Evolutionary conservation across 2,113 vertebrate genomes (phyloP).

Genomic region (Trogon melanurus): DNA sequence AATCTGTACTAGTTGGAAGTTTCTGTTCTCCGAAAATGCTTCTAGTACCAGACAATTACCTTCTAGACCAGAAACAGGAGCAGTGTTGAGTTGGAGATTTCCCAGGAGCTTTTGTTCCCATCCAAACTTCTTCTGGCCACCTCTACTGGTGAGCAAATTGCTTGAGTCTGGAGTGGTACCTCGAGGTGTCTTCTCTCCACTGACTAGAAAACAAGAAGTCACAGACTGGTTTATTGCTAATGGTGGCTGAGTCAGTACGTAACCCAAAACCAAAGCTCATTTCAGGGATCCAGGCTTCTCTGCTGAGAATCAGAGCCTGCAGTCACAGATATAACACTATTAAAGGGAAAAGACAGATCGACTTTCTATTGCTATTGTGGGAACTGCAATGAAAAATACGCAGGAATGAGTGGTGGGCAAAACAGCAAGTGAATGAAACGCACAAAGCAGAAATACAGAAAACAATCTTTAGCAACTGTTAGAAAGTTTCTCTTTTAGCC

Average conservation of each 20-base stretch:
- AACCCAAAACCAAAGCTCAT: background rate
- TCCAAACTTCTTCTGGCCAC: conserved; percentile 42
- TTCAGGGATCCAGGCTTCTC: background rate
- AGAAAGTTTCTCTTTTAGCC: background rate
- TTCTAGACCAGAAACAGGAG: conserved; percentile 72
- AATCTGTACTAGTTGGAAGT: background rate
- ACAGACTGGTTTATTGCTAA: background rate
- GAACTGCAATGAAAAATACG: background rate
- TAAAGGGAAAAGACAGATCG: background rate
- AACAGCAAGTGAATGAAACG: background rate
- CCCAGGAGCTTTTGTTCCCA: conserved; percentile 64
- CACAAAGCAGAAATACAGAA: background rate
- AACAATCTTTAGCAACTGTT: background rate
- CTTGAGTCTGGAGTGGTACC: conserved; percentile 59
- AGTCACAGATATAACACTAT: background rate
- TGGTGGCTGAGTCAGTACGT: background rate
- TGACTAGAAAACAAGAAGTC: conserved; percentile 73
- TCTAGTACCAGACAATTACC: conserved; percentile 52
- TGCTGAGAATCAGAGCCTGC: background rate
- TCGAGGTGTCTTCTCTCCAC: conserved; percentile 66
- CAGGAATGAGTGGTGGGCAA: background rate
- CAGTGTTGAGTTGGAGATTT: conserved; percentile 29
- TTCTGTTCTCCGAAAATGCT: background rate
- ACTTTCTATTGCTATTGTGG: background rate
- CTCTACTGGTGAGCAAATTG: conserved; percentile 68